phyloP scores from a whole-genome alignment of 2,797 vertebrate species.

The Lutjanus campechanus region DNA sequence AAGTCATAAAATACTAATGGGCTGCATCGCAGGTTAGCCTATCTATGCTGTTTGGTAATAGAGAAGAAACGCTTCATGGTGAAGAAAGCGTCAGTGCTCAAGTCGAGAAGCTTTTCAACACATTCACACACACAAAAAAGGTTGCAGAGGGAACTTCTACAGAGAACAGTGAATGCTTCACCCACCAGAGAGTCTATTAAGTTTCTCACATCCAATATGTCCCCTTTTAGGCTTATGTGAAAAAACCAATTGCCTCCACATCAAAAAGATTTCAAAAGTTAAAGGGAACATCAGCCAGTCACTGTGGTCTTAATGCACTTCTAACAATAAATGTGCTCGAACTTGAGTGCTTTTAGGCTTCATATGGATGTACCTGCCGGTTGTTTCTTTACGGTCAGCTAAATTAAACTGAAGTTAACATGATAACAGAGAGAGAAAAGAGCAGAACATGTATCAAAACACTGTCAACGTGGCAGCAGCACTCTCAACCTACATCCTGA shows the following conservation, averaged over 20 bases:
- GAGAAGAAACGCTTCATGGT: slow-evolving; percentile 25
- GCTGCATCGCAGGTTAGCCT: slow-evolving; percentile 26
- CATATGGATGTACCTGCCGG: slow-evolving; percentile 3
- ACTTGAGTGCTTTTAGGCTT: not conserved
- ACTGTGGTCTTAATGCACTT: slow-evolving; percentile 1
- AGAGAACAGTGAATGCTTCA: slow-evolving; percentile 23
- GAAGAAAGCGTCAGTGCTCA: slow-evolving; percentile 22
- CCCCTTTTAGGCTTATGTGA: slow-evolving; percentile 34
- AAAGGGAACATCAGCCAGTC: slow-evolving; percentile 17
- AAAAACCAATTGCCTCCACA: slow-evolving; percentile 27
- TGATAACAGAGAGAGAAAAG: slow-evolving; percentile 15
- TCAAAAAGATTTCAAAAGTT: slow-evolving; percentile 53
- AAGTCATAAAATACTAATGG: slow-evolving; percentile 51
- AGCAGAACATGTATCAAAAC: slow-evolving; percentile 25
- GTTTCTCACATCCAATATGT: slow-evolving; percentile 34
- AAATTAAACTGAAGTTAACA: slow-evolving; percentile 17
- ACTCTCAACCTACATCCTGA: slow-evolving; percentile 45
- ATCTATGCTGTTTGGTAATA: slow-evolving; percentile 22
- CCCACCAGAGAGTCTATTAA: slow-evolving; percentile 35
- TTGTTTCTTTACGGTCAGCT: not conserved
- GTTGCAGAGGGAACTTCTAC: not conserved
- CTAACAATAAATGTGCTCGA: slow-evolving; percentile 1
- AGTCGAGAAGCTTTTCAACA: slow-evolving; percentile 39
- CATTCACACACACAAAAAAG: slow-evolving; percentile 1
- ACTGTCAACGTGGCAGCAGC: slow-evolving; percentile 6